Evolutionary conservation across 1,140 invertebrate genomes (phyloP), one percentile per base, ranked within the genome.

Genomic region (Procambarus virginalis): DNA sequence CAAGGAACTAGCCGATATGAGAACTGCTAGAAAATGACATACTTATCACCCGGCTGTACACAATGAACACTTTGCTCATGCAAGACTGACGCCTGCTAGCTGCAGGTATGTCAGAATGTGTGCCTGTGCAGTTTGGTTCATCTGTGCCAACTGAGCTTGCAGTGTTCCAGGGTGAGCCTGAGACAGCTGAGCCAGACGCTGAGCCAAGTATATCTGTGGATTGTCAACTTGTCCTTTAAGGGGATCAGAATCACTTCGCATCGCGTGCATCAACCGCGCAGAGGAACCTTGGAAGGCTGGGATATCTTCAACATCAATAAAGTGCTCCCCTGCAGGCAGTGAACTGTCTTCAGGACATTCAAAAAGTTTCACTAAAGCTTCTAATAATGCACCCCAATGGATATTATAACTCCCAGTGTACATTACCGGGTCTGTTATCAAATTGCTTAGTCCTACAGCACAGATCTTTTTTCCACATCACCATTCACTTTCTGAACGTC

Each of bases 271-370:
- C 1, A 99, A 95, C 93, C 98, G 97, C 17, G 97, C 97, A 93
- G 97, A 99, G 75, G 97, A 96, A 34, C 97, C 96, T 94, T 99
- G 97, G 94, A 98, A 99, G 45, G 97, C 97, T 86, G 96, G 95
- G 81, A 96, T 95, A 93, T 98, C 97, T 77, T 98, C 97, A 60
- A 97, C 95, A 93, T 98, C 97, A 68, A 97, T 95, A 93, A 97
- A 97, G 93, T 97, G 96, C 94, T 99, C 98, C 93, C 97, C 97
- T 2, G 96, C 96, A 48, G 97, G 94, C 0, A 95, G 94, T 12
- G 95, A 95, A 86, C 97, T 96, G 94, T 98, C 97, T 75, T 96
- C 95, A 0, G 98, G 98, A 83, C 98, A 94, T 94, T 99, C 98
- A 93, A 99, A 97, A 83, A 98, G 94, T 89, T 96, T 96, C 48